phyloP scores from a whole-genome alignment of 1,140 invertebrate genomes.

The Drosophila ironensis region DNA sequence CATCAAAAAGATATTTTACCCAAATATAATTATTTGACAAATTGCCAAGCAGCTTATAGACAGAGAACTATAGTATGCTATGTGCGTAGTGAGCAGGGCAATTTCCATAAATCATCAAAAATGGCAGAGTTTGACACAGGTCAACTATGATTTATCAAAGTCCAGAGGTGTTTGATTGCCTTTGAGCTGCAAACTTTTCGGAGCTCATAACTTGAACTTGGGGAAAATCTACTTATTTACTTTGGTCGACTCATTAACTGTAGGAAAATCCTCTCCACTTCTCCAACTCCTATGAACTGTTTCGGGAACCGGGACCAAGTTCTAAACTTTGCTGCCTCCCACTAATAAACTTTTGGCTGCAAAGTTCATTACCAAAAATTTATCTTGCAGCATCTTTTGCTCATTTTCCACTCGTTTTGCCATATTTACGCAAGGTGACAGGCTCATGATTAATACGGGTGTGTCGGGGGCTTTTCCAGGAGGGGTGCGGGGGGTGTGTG shows the following conservation, averaged over 20 bases:
- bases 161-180: conserved; percentile 46
- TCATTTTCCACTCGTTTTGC: conserved; percentile 68
- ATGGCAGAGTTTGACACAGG: conserved; percentile 16
- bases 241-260: conserved; percentile 53
- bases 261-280: not conserved
- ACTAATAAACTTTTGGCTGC: conserved; percentile 55
- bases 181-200: conserved; percentile 22
- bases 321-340: conserved; percentile 41
- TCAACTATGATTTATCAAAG: conserved; percentile 49
- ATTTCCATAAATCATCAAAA: conserved; percentile 38
- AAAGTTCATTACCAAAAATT: conserved; percentile 61
- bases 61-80: no score
- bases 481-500: not conserved
- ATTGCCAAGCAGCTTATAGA: conserved; percentile 45
- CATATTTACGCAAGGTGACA: conserved; percentile 76
- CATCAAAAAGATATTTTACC: conserved; percentile 29
- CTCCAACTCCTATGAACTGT: not conserved
- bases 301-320: no score
- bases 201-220: conserved; percentile 18
- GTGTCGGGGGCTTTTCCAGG: not conserved
- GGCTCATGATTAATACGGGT: conserved; percentile 69
- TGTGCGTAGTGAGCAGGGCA: no score
- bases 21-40: conserved; percentile 61
- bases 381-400: conserved; percentile 42
- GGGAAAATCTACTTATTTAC: conserved; percentile 41